Base-by-base conservation (phyloP, 2,888 invertebrate species). In the Pelosia muscerda region DNA sequence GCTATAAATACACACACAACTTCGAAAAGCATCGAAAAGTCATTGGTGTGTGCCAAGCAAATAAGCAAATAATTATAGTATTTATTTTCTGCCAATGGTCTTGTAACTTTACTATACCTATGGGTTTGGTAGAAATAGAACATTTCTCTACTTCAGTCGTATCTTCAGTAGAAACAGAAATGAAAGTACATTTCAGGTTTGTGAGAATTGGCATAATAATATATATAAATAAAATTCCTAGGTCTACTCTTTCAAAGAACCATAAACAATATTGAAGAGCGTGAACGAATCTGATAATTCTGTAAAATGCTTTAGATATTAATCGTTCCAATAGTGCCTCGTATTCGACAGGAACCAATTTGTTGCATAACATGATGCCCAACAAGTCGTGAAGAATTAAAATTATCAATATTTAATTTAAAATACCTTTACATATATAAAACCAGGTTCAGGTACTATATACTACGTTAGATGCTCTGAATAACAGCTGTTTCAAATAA, bases 251-350 rank as follows among this genome's bases (percentile, higher is more conserved):
- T 68, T 70, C 66, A 68, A 66, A 73, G 56, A 67, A 28, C 42
- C 13, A 38, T 4, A 6, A 78, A 71, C 26, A 15, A 26, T 56
- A 42, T 54, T 53, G 25, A 61, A 56, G 66, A 63, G 73, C 58
- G 67, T 38, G 56, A 65, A 68, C 69, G 72, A 65, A 64, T 73
- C 59, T 63, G 49, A 66, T 67, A 58, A 68, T 56, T 72, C 62
- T 23, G 59, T 64, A 66, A 66, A 57, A 69, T 69, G 73, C 78
- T 78, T 81, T 81, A 75, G 59, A 55, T 72, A 67, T 73, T 70
- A 67, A 68, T 53, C 53, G 57, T 66, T 58, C 34, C 56, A 66
- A 58, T 61, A 61, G 61, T 58, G 64, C 22, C 56, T 64, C 55
- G n/a, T 38, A 8, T 64, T n/a, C 38, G 6, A 38, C 19, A 25